These are phyloP conservation scores for Dichetophora obliterata DNA, from an alignment of 2,888 invertebrate species.

Conservation along the genomic window DNA sequence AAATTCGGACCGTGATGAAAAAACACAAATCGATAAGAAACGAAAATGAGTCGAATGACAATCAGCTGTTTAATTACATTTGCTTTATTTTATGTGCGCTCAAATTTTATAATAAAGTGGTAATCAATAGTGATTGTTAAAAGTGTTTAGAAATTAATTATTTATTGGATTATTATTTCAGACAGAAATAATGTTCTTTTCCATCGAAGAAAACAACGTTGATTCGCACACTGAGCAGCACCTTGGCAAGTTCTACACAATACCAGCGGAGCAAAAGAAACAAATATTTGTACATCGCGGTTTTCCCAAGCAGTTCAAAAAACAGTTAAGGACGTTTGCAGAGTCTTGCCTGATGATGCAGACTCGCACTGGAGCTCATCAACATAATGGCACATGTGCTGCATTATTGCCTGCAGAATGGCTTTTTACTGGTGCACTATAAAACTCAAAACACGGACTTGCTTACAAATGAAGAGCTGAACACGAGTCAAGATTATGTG, in stretches of 20 bases:
- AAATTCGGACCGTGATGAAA: no score
- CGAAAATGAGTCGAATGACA: no score
- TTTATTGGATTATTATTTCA: no score
- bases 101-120: no score
- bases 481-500: conserved; percentile 78
- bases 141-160: no score
- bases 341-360: conserved; percentile 87
- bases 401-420: conserved; percentile 81
- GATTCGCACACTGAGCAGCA: conserved; percentile 77
- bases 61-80: no score
- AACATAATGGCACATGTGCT: conserved; percentile 83
- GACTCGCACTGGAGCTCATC: conserved; percentile 89
- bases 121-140: no score
- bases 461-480: conserved; percentile 75
- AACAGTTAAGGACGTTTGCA: conserved; percentile 82
- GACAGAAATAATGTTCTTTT: no score
- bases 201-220: conserved; percentile 69
- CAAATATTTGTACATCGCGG: conserved; percentile 78
- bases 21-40: no score
- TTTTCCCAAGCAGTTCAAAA: conserved; percentile 76
- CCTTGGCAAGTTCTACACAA: conserved; percentile 80
- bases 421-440: conserved; percentile 84
- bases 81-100: no score
- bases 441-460: conserved; percentile 81
- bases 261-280: conserved; percentile 76